phyloP scores from a whole-genome alignment of 2,797 vertebrate species.

The Leptoclinus maculatus region DNA sequence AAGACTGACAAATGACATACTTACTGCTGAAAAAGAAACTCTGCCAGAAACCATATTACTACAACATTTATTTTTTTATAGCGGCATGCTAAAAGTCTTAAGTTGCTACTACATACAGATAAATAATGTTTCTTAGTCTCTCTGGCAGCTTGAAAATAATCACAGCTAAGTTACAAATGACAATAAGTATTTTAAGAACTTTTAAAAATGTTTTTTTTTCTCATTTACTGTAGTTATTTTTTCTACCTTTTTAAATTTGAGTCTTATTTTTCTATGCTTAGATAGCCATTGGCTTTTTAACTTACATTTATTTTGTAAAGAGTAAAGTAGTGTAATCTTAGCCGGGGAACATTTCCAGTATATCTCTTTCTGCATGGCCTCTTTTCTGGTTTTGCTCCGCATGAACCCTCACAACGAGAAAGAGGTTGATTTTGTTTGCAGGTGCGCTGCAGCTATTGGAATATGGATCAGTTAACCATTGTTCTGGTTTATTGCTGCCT shows the following conservation, averaged over 20 bases:
- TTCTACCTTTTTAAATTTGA: constrained; percentile 62
- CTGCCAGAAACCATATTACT: neutral
- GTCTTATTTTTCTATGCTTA: constrained; percentile 66
- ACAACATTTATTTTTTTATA: constrained; percentile 2
- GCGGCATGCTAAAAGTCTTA: constrained; percentile 1
- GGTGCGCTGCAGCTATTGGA: constrained; percentile 81
- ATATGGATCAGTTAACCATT: constrained; percentile 85
- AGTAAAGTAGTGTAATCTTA: constrained; percentile 24
- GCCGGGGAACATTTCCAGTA: neutral
- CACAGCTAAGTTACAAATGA: constrained; percentile 13
- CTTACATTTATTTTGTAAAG: constrained; percentile 40
- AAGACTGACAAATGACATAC: neutral
- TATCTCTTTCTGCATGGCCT: constrained; percentile 20
- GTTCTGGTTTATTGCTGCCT: constrained; percentile 82
- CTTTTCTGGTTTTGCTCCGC: constrained; percentile 54
- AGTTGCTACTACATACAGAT: constrained; percentile 1
- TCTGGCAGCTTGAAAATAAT: constrained; percentile 52
- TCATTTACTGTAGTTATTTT: constrained; percentile 12
- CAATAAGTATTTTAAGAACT: constrained; percentile 49
- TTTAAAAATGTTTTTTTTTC: constrained; percentile 37
- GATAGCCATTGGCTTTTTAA: constrained; percentile 56
- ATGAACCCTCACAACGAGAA: constrained; percentile 59
- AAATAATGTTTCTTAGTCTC: neutral
- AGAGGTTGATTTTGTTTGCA: constrained; percentile 72
- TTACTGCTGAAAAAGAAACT: neutral